Base-by-base conservation (phyloP, 1,140 invertebrate genomes). In the Drosophila bipectinata region DNA sequence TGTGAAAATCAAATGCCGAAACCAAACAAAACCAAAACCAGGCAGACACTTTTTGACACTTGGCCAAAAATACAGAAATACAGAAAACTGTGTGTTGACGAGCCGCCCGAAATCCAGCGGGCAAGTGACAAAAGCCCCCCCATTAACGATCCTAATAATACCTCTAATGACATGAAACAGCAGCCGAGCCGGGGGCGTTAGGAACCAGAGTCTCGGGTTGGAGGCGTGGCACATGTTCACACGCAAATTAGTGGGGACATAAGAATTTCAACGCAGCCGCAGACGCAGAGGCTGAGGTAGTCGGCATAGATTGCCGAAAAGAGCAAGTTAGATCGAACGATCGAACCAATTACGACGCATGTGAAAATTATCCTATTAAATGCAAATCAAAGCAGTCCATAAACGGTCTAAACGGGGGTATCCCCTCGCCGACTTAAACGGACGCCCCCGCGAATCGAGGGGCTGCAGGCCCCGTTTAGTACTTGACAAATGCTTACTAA, bases 401-500 rank as follows among this genome's bases (percentile, higher is more conserved):
- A 58, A 60, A 15, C 39, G 34, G 41, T 44, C 55, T 24, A 0
- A 45, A 39, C 18, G 44, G 53, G 30, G 5, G 34, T 0, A 9
- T 9, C 28, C 30, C 24, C 8, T 4, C 1, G 7, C 18, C 41
- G 39, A 14, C 39, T n/a, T 5, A 4, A 8, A 3, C 18, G 9
- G 44, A 10, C 44, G 32, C 41, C n/a, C 58, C 15, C 14, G 37
- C 26, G 47, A 14, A 39, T 39, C 32, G 7, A 21, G 28, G 52
- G 51, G 12, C 49, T 34, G 34, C 62, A 67, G 53, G 62, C 64
- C 58, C 52, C 63, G 78, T 87, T 88, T 87, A 88, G 76, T 91
- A 91, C 85, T 91, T 91, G 90, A 91, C 90, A 91, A 91, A 91
- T 91, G 89, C 78, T 90, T 91, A 91, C 90, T 91, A 91, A 91